Evolutionary conservation across 2,113 vertebrate genomes (phyloP).

Genomic region (Chunga burmeisteri): DNA sequence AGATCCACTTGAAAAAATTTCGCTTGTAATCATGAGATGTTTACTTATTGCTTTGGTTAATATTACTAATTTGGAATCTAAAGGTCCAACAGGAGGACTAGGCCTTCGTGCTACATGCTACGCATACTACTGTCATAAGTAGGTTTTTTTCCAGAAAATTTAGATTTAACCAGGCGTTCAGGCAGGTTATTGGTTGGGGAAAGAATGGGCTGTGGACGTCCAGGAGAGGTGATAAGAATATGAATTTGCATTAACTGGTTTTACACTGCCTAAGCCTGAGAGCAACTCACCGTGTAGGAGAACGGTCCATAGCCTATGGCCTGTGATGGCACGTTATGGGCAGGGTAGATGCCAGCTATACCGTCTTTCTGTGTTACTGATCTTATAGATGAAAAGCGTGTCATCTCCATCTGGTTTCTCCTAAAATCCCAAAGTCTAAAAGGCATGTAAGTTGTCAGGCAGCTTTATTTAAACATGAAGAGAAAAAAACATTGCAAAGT

Average conservation of each 20-base stretch:
- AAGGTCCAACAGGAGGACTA: background rate
- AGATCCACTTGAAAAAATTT: background rate
- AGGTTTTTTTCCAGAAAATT: background rate
- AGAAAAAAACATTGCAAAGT: background rate
- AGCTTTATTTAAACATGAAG: background rate
- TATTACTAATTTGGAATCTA: background rate
- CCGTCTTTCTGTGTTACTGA: background rate
- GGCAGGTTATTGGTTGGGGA: background rate
- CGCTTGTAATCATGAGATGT: background rate
- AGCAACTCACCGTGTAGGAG: fast-evolving
- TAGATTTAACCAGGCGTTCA: background rate
- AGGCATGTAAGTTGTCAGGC: background rate
- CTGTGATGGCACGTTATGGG: background rate
- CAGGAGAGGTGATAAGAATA: background rate
- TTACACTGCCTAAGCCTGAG: background rate
- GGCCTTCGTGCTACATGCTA: background rate
- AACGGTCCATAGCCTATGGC: background rate
- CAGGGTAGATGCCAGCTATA: background rate
- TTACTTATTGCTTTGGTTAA: background rate
- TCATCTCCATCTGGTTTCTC: background rate
- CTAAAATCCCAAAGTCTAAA: background rate
- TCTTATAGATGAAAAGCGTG: background rate
- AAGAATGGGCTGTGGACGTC: background rate
- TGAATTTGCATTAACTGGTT: background rate
- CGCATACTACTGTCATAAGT: background rate